A percentile compares a stretch with the other conserved stretches of the same genome.
Evolutionary conservation across 2,797 vertebrate genomes (phyloP).

Genomic region (Pterois miles): DNA sequence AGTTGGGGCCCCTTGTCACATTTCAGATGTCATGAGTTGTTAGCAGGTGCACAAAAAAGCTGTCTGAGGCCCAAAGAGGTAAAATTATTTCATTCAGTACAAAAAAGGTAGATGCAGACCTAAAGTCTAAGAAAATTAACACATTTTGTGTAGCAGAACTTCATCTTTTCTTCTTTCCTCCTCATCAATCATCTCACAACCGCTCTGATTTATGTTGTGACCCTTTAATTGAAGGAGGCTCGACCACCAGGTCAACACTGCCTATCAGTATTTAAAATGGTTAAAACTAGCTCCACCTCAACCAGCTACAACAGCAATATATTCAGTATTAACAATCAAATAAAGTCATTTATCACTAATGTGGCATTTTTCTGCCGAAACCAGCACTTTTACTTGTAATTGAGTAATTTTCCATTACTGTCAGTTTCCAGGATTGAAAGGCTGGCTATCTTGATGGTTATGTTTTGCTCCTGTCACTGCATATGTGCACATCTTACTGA

Average conservation of each 20-base stretch:
- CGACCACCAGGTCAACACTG: neutral
- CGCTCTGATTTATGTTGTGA: neutral
- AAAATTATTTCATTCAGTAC: neutral
- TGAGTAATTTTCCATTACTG: neutral
- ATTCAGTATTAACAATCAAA: neutral
- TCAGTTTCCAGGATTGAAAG: conserved; percentile 3
- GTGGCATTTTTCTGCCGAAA: neutral
- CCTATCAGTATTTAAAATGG: neutral
- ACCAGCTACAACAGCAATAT: neutral
- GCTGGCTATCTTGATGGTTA: neutral
- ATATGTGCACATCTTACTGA: neutral
- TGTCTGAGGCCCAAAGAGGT: too few relatives aligned
- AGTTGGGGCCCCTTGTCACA: neutral
- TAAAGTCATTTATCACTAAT: neutral
- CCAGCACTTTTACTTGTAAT: neutral
- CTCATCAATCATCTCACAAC: neutral
- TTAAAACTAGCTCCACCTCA: neutral
- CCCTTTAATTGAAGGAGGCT: neutral
- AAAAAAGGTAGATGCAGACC: neutral
- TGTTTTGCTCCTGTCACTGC: neutral
- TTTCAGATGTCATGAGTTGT: neutral
- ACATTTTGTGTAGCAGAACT: neutral
- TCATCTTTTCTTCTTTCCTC: neutral
- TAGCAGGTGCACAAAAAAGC: too few relatives aligned
- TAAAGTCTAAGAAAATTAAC: neutral